Conservation (phyloP, 2,113 vertebrate species). For the Penelope pileata region DNA sequence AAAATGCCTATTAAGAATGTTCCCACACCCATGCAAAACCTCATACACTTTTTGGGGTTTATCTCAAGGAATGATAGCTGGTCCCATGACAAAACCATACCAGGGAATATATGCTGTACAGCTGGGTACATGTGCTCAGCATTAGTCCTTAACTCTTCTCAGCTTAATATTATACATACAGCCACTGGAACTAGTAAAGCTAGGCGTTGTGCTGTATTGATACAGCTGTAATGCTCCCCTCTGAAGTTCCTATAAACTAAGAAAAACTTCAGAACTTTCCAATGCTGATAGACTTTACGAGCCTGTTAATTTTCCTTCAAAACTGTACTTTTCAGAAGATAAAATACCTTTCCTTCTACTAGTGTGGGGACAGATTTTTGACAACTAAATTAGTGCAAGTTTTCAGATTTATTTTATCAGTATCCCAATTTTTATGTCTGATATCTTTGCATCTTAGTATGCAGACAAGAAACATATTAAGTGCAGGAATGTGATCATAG, state of each 20-base stretch:
- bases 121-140: accelerated
- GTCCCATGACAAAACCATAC: not conserved
- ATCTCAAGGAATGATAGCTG: not conserved
- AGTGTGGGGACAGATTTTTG: not conserved
- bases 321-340: not conserved
- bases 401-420: not conserved
- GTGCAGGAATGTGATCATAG: not conserved
- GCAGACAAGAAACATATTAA: not conserved
- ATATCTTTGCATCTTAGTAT: not conserved
- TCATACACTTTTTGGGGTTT: not conserved
- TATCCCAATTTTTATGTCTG: not conserved
- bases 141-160: not conserved
- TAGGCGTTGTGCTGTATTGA: not conserved
- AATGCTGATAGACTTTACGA: not conserved
- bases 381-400: not conserved
- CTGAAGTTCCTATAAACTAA: not conserved
- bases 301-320: not conserved
- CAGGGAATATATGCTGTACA: not conserved
- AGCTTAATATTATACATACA: not conserved
- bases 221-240: not conserved
- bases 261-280: not conserved
- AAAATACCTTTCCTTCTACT: not conserved
- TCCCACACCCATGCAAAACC: not conserved
- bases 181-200: not conserved
- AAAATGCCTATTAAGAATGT: not conserved